Evolutionary conservation across 2,113 vertebrate genomes (phyloP), one percentile per base, ranked within the genome.

Genomic region (Pluvialis apricaria): DNA sequence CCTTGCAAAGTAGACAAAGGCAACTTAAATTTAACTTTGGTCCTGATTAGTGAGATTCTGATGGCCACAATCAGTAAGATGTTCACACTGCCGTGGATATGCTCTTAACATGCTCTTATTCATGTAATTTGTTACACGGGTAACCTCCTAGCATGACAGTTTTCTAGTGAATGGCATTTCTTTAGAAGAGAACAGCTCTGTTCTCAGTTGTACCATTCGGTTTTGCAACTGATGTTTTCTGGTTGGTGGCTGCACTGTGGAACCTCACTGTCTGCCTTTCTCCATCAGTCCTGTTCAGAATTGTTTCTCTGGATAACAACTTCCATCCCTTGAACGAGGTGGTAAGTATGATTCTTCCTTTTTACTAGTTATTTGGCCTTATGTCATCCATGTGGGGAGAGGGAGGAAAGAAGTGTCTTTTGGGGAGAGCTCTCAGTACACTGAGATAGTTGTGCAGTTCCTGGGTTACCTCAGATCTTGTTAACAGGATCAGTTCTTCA

Each of bases 241-340:
- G 28, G 9, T 52, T 82, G 58, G n/a, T 28, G 29, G 54, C 38
- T 93, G 45, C n/a, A 95, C n/a, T 42, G 36, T 82, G 57, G 29
- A 92, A 80, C 15, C n/a, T 96, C 62, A 51, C 61, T 82, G 18
- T 84, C 61, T 91, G 42, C n/a, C n/a, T 97, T 81, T 85, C 55
- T 97, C 32, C 83, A 95, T 77, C 95, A 98, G 98, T 98, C 32
- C 92, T 97, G 8, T 98, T 98, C 86, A 97, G 98, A 86, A 82
- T 98, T 61, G 97, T 97, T 70, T 93, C 96, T 26, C n/a, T 98
- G 97, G 94, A 98, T 97, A 97, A 97, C 86, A 88, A 94, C 14
- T 98, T 98, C 88, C 90, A 1, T 42, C 97, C 98, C 10, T 19
- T 96, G 60, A 89, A 97, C 6, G 97, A 98, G 47, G 47, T 91